These are phyloP conservation scores for Pseudorectes ferrugineus DNA, from an alignment of 2,113 vertebrate species.

Conservation along the genomic window DNA sequence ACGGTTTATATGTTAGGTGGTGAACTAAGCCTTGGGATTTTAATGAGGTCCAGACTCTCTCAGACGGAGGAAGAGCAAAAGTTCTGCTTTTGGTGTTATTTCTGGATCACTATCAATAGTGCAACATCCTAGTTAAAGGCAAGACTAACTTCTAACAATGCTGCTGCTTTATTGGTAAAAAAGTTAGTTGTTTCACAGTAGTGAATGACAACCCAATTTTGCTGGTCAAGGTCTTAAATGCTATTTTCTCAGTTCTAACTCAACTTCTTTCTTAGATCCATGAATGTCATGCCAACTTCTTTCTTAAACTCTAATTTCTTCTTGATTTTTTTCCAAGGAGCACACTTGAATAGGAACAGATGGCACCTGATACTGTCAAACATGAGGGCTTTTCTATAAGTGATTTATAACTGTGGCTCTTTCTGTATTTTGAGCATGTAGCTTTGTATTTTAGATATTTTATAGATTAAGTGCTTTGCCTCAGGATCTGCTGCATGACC, in stretches of 20 bases:
- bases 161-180: not conserved
- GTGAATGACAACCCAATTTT: not conserved
- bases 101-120: not conserved
- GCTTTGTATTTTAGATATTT: not conserved
- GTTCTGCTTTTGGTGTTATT: not conserved
- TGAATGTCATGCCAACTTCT: not conserved
- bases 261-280: not conserved
- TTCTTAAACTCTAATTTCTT: not conserved
- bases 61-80: not conserved
- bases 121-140: not conserved
- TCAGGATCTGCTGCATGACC: not conserved
- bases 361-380: not conserved
- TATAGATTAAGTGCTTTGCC: not conserved
- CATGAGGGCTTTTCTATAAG: not conserved
- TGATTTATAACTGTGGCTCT: not conserved
- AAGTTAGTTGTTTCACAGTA: not conserved
- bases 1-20: not conserved
- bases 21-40: not conserved
- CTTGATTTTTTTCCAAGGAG: not conserved
- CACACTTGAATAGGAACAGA: not conserved
- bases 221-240: not conserved
- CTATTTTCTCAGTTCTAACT: not conserved
- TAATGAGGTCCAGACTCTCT: not conserved
- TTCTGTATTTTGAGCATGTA: not conserved
- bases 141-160: not conserved